A percentile compares a stretch with the other conserved stretches of the same genome.
Evolutionary conservation across 2,888 invertebrate species (phyloP).

Genomic region (Bugula neritina): DNA sequence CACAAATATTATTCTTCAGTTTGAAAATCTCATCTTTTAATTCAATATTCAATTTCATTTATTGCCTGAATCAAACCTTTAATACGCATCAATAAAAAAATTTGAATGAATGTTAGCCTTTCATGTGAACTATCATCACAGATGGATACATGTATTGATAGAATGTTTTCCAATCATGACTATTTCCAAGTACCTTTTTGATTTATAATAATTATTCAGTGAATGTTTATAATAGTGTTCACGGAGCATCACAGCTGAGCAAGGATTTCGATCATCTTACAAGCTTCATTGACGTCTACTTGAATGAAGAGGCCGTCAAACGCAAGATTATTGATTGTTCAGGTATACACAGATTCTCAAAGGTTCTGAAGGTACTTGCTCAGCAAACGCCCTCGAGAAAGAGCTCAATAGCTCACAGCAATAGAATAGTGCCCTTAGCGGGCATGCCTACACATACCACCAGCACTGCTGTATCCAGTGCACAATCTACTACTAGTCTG

Average conservation of each 20-base stretch:
- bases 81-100: no score
- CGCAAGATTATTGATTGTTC: background rate
- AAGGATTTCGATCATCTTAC: background rate
- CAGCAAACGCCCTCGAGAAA: background rate
- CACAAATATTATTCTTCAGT: no score
- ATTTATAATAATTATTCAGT: no score
- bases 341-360: background rate
- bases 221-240: no score
- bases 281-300: constrained; percentile 4
- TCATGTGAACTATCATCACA: no score
- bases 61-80: no score
- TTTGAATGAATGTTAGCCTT: no score
- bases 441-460: background rate
- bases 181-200: no score
- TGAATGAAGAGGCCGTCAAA: constrained; percentile 12
- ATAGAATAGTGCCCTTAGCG: background rate
- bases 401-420: background rate
- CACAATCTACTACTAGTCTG: background rate
- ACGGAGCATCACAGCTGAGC: background rate
- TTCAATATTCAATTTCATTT: no score
- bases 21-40: no score
- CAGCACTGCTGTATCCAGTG: background rate
- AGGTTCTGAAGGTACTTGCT: background rate
- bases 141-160: no score
- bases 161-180: no score